These are phyloP conservation scores for Triops cancriformis DNA, from an alignment of 1,140 invertebrate genomes.

Conservation along the genomic window DNA sequence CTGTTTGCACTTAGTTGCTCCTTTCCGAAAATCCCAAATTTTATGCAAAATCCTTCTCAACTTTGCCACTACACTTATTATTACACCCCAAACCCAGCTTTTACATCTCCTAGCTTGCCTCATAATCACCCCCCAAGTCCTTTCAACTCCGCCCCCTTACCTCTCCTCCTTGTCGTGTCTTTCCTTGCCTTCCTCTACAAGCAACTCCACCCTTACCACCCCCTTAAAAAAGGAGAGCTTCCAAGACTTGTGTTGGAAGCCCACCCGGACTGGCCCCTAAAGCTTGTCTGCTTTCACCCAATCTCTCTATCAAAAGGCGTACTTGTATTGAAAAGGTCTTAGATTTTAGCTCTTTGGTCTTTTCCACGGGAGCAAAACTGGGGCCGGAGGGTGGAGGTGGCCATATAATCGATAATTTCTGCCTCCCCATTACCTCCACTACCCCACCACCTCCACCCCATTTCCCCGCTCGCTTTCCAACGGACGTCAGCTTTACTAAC, in stretches of 20 bases:
- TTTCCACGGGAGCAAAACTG: neutral
- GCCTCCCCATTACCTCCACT: neutral
- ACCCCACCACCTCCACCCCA: neutral
- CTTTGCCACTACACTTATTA: too few relatives aligned
- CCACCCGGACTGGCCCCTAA: neutral
- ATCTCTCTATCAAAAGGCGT: constrained; percentile 3
- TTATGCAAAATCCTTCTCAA: too few relatives aligned
- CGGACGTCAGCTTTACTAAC: constrained; percentile 3
- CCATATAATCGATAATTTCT: neutral
- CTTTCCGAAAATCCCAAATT: too few relatives aligned
- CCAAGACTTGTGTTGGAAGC: neutral
- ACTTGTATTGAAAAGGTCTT: constrained; percentile 14
- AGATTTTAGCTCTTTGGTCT: neutral
- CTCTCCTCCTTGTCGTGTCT: too few relatives aligned
- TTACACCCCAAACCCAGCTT: too few relatives aligned
- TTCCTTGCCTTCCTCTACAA: too few relatives aligned
- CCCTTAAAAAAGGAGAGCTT: neutral
- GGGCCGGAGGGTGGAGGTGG: neutral
- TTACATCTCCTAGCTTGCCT: too few relatives aligned
- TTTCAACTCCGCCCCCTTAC: too few relatives aligned
- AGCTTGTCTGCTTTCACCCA: neutral
- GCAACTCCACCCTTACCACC: neutral
- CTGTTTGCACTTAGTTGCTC: too few relatives aligned
- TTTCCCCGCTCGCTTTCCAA: neutral
- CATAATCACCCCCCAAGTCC: too few relatives aligned